Conservation (phyloP, 2,113 vertebrate genomes). For the Petrocephalus zakoni region DNA sequence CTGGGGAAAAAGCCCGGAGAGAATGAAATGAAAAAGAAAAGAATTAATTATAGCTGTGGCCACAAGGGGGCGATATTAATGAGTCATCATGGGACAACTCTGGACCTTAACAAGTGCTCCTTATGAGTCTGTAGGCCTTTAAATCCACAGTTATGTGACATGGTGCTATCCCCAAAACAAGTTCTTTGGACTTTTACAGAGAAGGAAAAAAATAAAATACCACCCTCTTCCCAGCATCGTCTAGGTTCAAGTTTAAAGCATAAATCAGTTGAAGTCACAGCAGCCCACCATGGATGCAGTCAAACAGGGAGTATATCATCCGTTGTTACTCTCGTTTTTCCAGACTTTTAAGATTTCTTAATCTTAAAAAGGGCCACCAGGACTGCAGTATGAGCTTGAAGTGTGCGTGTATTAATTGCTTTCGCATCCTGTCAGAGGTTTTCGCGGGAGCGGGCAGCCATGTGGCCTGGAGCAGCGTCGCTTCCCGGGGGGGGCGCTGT, state of each 20-base stretch:
- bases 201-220: not conserved
- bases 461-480: slow-evolving; percentile 42
- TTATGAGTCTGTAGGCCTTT: not conserved
- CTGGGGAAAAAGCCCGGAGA: not conserved
- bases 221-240: not conserved
- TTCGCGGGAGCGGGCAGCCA: slow-evolving; percentile 38
- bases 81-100: not conserved
- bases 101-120: not conserved
- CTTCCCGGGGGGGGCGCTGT: slow-evolving; percentile 25
- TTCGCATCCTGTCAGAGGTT: slow-evolving; percentile 47
- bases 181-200: not conserved
- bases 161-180: not conserved
- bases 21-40: not conserved
- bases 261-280: not conserved
- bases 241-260: not conserved
- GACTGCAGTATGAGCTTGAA: not conserved
- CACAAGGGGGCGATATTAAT: not conserved
- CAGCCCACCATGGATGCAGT: not conserved
- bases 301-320: not conserved
- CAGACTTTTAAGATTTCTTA: not conserved
- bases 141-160: not conserved
- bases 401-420: slow-evolving; percentile 34
- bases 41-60: not conserved
- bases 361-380: not conserved
- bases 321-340: not conserved